Evolutionary conservation across 2,888 invertebrate genomes (phyloP), one percentile per base, ranked within the genome.

Genomic region (Lithophane leautieri): DNA sequence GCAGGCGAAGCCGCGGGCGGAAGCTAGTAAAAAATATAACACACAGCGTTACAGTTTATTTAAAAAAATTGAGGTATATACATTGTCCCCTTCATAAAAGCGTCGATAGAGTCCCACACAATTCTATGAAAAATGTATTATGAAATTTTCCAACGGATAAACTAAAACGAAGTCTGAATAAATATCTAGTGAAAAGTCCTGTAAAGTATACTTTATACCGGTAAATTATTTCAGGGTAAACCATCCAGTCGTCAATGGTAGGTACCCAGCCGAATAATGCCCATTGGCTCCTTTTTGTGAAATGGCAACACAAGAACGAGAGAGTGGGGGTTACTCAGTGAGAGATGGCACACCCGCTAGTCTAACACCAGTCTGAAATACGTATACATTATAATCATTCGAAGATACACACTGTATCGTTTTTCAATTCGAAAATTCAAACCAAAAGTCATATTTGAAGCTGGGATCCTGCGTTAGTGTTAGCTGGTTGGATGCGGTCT

Each of bases 291-390:
- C 28, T 70, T 34, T 70, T 61, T 70, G 70, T 70, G 44, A 61
- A 70, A 34, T 70, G 11, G 7, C 7, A 70, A 61, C 44, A 61
- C 61, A 70, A 70, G 44, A 62, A 70, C 34, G 62, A 47, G 61
- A n/a, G 22, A 70, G 62, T 70, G 62, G 44, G 70, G 62, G n/a
- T 34, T 16, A 47, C 12, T 47, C 70, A 62, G 44, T 47, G 34
- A 62, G 28, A 14, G 28, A 47, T 1, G n/a, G 7, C 22, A 12
- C 28, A n/a, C 22, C 16, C 16, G 14, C 34, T 34, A 34, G 34
- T 34, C 16, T 16, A 28, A 28, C 14, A 42, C 14, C 9, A 28
- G 22, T 0, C 69, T 69, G 44, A 28, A 28, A 44, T 28, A 44
- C 14, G 4, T 19, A 44, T 28, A 44, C 14, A 12, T 19, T 50